A percentile compares a stretch with the other conserved stretches of the same genome.
Conservation (phyloP, 2,888 invertebrate genomes). For the Meloe dianella region DNA sequence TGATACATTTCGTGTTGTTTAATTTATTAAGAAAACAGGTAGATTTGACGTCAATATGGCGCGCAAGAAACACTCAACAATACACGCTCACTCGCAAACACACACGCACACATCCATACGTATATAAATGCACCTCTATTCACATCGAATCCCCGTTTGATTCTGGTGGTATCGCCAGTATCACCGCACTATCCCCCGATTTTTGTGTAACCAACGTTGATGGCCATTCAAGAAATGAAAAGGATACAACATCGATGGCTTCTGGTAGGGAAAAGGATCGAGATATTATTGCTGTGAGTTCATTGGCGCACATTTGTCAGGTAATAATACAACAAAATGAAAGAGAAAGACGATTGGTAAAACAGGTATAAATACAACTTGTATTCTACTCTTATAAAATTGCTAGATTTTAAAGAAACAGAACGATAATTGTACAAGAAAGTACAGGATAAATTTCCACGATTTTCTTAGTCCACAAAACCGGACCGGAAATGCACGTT, state of each 20-base stretch:
- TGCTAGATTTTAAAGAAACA: neutral
- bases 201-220: neutral
- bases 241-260: neutral
- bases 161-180: slow-evolving; percentile 4
- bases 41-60: slow-evolving; percentile 7
- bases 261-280: neutral
- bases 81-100: neutral
- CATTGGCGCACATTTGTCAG: slow-evolving; percentile 8
- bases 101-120: neutral
- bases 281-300: neutral
- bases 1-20: neutral
- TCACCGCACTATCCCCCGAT: neutral
- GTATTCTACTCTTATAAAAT: neutral
- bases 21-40: neutral
- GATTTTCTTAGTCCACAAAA: neutral
- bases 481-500: neutral
- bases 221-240: neutral
- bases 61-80: neutral
- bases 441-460: neutral
- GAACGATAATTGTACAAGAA: neutral
- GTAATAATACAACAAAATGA: neutral
- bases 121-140: neutral
- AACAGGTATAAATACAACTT: neutral
- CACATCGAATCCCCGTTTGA: slow-evolving; percentile 1
- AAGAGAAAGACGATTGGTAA: neutral